A percentile compares a stretch with the other conserved stretches of the same genome.
phyloP scores from a whole-genome alignment of 1,140 invertebrate genomes.

The Paramacrobiotus metropolitanus region DNA sequence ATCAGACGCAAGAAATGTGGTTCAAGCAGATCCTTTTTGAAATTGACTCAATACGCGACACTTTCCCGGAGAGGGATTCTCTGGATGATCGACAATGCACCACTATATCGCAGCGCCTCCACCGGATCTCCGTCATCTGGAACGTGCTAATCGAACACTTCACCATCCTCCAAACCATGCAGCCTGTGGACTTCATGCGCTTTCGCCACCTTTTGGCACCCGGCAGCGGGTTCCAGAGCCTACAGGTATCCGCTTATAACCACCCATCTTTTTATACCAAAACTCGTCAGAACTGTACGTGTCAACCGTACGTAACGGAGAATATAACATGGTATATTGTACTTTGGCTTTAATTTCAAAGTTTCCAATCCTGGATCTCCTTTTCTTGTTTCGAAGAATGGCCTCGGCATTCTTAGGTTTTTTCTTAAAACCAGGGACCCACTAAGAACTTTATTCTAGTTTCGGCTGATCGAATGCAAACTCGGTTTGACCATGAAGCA shows the following conservation, averaged over 20 bases:
- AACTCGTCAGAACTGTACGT: too few relatives aligned
- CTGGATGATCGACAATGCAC: too few relatives aligned
- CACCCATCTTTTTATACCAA: too few relatives aligned
- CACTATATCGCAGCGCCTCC: constrained; percentile 72
- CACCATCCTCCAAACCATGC: constrained; percentile 91
- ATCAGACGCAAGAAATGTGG: constrained; percentile 75
- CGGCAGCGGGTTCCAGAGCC: constrained; percentile 88
- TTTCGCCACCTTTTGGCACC: constrained; percentile 71
- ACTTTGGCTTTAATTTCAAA: too few relatives aligned
- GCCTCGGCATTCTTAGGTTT: too few relatives aligned
- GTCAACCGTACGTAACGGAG: too few relatives aligned
- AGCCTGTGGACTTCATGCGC: constrained; percentile 85
- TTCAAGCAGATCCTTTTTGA: constrained; percentile 98
- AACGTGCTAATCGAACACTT: constrained; percentile 95
- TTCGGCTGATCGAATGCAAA: constrained; percentile 87
- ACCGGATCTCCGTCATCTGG: constrained; percentile 71
- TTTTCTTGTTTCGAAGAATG: too few relatives aligned
- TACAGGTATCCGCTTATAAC: constrained; percentile 21
- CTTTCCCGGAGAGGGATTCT: constrained; percentile 73
- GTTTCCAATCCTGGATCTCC: too few relatives aligned
- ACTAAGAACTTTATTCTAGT: constrained; percentile 43
- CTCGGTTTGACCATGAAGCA: constrained; percentile 60
- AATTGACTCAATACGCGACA: constrained; percentile 60
- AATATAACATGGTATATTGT: too few relatives aligned
- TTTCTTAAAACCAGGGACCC: too few relatives aligned